phyloP scores from a whole-genome alignment of 2,888 invertebrate genomes.

The Camponotus fellah region DNA sequence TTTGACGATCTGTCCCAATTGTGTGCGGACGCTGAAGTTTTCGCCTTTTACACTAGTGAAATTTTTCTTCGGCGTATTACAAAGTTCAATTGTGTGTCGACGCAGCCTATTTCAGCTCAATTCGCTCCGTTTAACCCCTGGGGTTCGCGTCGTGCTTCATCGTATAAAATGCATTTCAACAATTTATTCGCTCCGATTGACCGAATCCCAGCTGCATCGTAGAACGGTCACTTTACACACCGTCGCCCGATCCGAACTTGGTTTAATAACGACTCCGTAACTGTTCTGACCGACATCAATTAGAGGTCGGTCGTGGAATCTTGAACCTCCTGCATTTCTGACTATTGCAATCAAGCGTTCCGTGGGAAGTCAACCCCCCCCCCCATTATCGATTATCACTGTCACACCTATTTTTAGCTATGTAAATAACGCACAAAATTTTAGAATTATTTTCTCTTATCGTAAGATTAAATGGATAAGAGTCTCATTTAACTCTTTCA shows the following conservation, averaged over 20 bases:
- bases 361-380: too few relatives aligned
- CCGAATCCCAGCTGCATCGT: conserved; percentile 40
- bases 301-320: conserved; percentile 1
- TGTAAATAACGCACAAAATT: background rate
- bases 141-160: conserved; percentile 32
- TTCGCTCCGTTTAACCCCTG: conserved; percentile 37
- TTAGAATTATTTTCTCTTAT: background rate
- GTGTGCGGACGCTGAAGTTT: background rate
- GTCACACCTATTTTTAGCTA: background rate
- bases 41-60: background rate
- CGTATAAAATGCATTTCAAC: conserved; percentile 48
- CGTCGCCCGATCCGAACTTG: conserved; percentile 30
- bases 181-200: conserved; percentile 48
- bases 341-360: background rate
- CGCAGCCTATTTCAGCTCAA: conserved; percentile 9
- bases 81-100: background rate
- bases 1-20: background rate
- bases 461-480: conserved; percentile 12
- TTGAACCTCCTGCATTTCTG: background rate
- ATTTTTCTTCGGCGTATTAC: conserved; percentile 30
- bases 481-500: background rate
- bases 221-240: conserved; percentile 13
- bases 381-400: background rate
- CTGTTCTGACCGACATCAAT: conserved; percentile 21
- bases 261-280: conserved; percentile 25